Evolutionary conservation across 2,888 invertebrate genomes (phyloP).

Genomic region (Sinelater perroti): DNA sequence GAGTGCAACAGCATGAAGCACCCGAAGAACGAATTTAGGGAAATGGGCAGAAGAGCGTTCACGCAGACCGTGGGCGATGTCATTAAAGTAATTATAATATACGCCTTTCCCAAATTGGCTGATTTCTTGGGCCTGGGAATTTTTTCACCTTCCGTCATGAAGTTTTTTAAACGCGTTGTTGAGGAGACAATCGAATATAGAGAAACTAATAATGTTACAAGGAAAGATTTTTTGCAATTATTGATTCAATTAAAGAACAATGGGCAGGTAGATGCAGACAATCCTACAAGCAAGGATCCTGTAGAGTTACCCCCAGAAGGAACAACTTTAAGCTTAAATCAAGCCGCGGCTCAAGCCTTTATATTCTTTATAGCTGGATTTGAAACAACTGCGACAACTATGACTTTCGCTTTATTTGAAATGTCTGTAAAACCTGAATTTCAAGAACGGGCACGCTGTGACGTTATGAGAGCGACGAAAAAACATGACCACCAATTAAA

Average conservation of each 20-base stretch:
- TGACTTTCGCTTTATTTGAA: slow-evolving; percentile 61
- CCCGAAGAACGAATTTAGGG: slow-evolving; percentile 64
- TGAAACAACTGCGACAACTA: slow-evolving; percentile 63
- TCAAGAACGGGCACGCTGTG: slow-evolving; percentile 58
- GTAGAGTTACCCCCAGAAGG: slow-evolving; percentile 31
- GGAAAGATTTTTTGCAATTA: slow-evolving; percentile 68
- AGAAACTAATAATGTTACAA: slow-evolving; percentile 59
- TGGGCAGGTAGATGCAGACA: slow-evolving; percentile 51
- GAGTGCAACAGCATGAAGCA: slow-evolving; percentile 68
- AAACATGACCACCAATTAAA: slow-evolving; percentile 54
- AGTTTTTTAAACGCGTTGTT: slow-evolving; percentile 63
- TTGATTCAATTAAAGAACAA: slow-evolving; percentile 64
- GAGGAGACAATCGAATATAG: slow-evolving; percentile 62
- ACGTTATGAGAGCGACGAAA: slow-evolving; percentile 55
- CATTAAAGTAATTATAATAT: slow-evolving; percentile 52
- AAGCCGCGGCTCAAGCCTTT: slow-evolving; percentile 61
- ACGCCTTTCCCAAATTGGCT: slow-evolving; percentile 54
- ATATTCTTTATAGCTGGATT: slow-evolving; percentile 63
- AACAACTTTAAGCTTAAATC: slow-evolving; percentile 54
- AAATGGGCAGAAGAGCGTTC: slow-evolving; percentile 54
- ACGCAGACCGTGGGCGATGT: slow-evolving; percentile 55
- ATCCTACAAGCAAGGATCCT: slow-evolving; percentile 38
- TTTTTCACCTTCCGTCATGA: slow-evolving; percentile 50
- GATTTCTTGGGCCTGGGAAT: slow-evolving; percentile 52
- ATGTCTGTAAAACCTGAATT: slow-evolving; percentile 58